phyloP scores from a whole-genome alignment of 2,113 vertebrate genomes.

The Poicephalus gulielmi region DNA sequence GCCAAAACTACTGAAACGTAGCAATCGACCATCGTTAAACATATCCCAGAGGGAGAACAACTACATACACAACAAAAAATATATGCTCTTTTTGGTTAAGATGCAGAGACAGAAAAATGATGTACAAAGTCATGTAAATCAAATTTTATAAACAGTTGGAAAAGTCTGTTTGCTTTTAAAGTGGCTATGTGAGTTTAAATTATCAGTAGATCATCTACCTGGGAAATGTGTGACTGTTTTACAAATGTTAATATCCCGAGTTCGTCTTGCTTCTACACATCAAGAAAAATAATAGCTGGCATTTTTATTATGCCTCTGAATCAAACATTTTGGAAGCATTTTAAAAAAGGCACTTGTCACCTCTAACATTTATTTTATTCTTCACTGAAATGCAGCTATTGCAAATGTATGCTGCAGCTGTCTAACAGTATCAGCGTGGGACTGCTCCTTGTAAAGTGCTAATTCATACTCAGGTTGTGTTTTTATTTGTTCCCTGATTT shows the following conservation, averaged over 20 bases:
- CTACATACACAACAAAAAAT: not conserved
- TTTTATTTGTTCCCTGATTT: not conserved
- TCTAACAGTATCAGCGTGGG: not conserved
- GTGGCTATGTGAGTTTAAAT: not conserved
- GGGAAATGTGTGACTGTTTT: not conserved
- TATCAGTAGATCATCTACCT: not conserved
- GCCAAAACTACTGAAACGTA: slow-evolving; percentile 56
- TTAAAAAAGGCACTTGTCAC: not conserved
- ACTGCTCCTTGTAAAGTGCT: not conserved
- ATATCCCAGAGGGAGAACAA: slow-evolving; percentile 21
- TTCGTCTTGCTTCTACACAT: not conserved
- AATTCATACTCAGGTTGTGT: not conserved
- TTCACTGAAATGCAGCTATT: not conserved
- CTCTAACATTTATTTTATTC: not conserved
- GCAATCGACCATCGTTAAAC: slow-evolving; percentile 50
- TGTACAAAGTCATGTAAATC: not conserved
- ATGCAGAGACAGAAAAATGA: not conserved
- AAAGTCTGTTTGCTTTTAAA: not conserved
- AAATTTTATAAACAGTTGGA: not conserved
- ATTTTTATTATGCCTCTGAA: not conserved
- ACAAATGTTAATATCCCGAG: not conserved
- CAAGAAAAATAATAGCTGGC: not conserved
- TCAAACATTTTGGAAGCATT: not conserved
- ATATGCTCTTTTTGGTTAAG: not conserved
- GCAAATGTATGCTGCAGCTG: not conserved